Conservation (phyloP, 2,113 vertebrate genomes). For the Propithecus coquereli region DNA sequence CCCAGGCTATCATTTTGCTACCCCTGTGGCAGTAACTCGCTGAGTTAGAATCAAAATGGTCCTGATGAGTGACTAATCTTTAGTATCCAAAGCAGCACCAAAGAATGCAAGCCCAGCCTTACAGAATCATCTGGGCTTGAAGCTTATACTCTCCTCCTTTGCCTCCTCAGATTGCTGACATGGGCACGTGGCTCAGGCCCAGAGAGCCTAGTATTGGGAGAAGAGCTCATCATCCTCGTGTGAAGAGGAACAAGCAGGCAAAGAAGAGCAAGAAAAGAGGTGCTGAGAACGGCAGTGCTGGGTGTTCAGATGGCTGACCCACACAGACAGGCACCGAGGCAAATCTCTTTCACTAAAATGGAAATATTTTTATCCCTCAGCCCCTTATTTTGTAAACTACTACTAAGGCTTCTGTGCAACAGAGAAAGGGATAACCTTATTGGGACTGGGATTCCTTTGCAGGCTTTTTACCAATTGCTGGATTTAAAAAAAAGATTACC, state of each 20-base stretch:
- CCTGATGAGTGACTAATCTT: not conserved
- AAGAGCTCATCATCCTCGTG: not conserved
- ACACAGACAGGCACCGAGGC: not conserved
- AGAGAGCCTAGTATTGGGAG: not conserved
- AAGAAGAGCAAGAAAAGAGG: not conserved
- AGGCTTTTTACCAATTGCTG: not conserved
- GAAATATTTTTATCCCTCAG: not conserved
- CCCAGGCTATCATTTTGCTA: not conserved
- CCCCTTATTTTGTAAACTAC: constrained; percentile 19
- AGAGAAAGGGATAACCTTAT: constrained; percentile 1
- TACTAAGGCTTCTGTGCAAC: not conserved
- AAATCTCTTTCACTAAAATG: not conserved
- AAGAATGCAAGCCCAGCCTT: not conserved
- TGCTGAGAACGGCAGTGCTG: not conserved
- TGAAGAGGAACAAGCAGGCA: not conserved
- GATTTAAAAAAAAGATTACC: not conserved
- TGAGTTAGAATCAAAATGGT: constrained; percentile 27
- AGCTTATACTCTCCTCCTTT: no score
- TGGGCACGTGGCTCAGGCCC: not conserved
- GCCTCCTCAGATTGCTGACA: not conserved
- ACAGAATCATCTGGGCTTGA: not conserved
- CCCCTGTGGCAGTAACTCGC: not conserved
- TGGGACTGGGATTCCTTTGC: not conserved
- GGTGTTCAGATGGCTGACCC: not conserved
- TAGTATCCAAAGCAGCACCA: not conserved